Conservation (phyloP, 2,113 vertebrate species). For the Paraplagusia blochii region DNA sequence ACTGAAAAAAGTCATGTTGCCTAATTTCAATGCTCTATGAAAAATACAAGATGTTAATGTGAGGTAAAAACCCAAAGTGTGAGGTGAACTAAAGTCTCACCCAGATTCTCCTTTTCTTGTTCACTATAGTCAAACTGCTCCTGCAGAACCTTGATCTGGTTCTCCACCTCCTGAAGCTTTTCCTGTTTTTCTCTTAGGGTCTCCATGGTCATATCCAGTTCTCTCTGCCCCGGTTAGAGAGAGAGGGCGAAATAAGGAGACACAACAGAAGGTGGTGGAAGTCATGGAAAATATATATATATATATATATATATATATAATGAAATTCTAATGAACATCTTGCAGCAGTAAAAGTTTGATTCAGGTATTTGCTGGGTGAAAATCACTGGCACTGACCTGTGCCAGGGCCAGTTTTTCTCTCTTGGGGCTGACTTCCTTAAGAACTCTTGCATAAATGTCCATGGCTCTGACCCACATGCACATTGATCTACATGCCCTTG, state of each 20-base stretch:
- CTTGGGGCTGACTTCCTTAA: conserved; percentile 82
- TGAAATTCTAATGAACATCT: background rate
- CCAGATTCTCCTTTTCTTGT: conserved; percentile 79
- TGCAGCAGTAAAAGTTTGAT: background rate
- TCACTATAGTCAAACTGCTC: conserved; percentile 78
- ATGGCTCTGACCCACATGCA: conserved; percentile 85
- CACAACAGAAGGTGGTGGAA: no score
- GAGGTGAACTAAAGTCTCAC: conserved; percentile 53
- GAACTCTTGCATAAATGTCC: conserved; percentile 80
- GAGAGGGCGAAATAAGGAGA: background rate
- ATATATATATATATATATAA: background rate
- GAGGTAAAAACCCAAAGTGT: background rate
- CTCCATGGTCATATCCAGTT: conserved; percentile 79
- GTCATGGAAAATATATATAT: background rate
- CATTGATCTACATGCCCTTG: conserved; percentile 83
- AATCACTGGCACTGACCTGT: conserved; percentile 64
- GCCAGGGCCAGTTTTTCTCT: conserved; percentile 77
- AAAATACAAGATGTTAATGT: background rate
- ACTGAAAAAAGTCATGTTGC: no score
- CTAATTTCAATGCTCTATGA: no score
- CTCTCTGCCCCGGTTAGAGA: conserved; percentile 62
- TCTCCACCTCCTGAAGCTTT: conserved; percentile 77
- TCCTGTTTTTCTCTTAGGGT: conserved; percentile 79
- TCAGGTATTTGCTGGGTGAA: background rate
- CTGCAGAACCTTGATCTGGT: conserved; percentile 77